Evolutionary conservation across 2,888 invertebrate species (phyloP).

Genomic region (Amphipyra tragopoginis): DNA sequence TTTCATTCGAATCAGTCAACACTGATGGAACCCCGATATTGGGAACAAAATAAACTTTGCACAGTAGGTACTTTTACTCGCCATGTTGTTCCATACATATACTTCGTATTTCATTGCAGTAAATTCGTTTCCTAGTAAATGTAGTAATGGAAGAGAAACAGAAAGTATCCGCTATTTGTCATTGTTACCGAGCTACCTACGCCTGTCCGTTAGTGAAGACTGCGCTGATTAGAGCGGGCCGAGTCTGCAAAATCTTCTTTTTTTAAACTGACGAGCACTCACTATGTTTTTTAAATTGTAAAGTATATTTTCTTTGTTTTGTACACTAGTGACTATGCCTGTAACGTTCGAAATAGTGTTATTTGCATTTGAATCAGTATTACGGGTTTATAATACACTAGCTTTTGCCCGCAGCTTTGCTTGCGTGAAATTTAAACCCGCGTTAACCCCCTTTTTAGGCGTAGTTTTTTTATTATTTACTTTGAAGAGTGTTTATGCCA

Average conservation of each 20-base stretch:
- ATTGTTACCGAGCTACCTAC: constrained; percentile 33
- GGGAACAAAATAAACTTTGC: constrained; percentile 36
- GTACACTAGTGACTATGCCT: too few relatives aligned
- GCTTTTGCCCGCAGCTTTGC: too few relatives aligned
- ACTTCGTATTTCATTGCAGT: constrained; percentile 12
- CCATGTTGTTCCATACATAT: constrained; percentile 2
- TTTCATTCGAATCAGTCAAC: constrained; percentile 43
- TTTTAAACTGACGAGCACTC: constrained; percentile 13
- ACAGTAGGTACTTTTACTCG: constrained; percentile 18
- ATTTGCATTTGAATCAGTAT: too few relatives aligned
- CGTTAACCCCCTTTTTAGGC: too few relatives aligned
- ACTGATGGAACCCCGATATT: constrained; percentile 40
- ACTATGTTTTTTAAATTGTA: too few relatives aligned
- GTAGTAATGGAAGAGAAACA: constrained; percentile 25
- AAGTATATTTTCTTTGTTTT: background rate
- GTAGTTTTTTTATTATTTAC: too few relatives aligned
- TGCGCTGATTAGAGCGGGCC: constrained; percentile 27
- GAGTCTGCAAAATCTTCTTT: constrained; percentile 10
- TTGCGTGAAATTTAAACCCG: too few relatives aligned
- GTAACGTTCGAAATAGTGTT: too few relatives aligned
- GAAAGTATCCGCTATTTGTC: constrained; percentile 37
- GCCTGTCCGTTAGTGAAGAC: constrained; percentile 15
- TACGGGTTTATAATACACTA: too few relatives aligned
- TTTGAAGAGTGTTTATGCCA: too few relatives aligned
- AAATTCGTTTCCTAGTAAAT: constrained; percentile 17